These are phyloP conservation scores for Centropus unirufus DNA, from an alignment of 2,113 vertebrate genomes.

Conservation along the genomic window DNA sequence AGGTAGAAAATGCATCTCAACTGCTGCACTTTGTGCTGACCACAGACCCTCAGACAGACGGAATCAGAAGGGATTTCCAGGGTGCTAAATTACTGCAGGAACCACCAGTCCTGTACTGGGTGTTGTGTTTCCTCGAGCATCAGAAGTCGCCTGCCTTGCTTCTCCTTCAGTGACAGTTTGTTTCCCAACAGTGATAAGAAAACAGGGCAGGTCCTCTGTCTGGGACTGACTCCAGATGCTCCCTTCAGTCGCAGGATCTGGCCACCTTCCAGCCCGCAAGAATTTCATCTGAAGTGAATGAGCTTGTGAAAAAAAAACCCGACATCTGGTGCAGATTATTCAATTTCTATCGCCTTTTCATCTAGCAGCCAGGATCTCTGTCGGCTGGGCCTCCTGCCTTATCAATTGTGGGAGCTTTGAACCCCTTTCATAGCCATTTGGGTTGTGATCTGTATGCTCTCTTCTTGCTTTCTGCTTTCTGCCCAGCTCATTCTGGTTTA, in stretches of 20 bases:
- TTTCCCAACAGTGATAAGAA: background rate
- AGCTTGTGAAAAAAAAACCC: background rate
- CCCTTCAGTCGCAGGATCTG: conserved; percentile 16
- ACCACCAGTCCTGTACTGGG: background rate
- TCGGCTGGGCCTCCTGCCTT: background rate
- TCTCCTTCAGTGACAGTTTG: background rate
- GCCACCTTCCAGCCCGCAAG: conserved; percentile 10
- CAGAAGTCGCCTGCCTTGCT: background rate
- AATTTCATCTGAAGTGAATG: background rate
- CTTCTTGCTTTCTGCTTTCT: background rate
- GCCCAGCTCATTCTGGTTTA: background rate
- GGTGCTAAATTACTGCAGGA: background rate
- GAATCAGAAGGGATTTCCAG: background rate
- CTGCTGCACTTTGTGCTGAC: fast-evolving
- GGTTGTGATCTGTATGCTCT: background rate
- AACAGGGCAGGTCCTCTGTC: background rate
- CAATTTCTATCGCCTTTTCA: conserved; percentile 6
- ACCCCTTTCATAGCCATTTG: background rate
- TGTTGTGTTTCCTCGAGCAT: background rate
- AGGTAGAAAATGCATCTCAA: background rate
- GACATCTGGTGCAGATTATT: conserved; percentile 61
- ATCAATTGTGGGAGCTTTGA: background rate
- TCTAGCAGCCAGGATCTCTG: background rate
- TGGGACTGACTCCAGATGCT: conserved; percentile 26
- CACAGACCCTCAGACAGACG: background rate